These are phyloP conservation scores for Drosophila paulistorum DNA, from an alignment of 1,140 invertebrate genomes.

Conservation along the genomic window DNA sequence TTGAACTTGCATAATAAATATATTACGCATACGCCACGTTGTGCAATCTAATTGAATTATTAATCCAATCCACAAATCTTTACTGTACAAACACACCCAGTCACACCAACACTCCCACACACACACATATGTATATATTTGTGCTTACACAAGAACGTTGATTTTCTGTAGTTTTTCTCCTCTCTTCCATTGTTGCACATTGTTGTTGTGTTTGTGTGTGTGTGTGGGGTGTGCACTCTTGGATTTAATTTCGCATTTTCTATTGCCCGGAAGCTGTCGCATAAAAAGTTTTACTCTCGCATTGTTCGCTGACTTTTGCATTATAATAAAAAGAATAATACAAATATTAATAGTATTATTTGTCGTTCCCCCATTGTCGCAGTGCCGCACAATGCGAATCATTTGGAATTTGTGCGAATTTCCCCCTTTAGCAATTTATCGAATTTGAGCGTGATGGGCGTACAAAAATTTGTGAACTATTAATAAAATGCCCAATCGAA, in stretches of 20 bases:
- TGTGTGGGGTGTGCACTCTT: conserved; percentile 29
- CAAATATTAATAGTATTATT: conserved; percentile 73
- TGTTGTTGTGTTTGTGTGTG: conserved; percentile 5
- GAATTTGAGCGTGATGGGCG: conserved; percentile 34
- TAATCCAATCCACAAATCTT: conserved; percentile 65
- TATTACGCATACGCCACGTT: conserved; percentile 63
- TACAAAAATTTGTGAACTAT: conserved; percentile 33
- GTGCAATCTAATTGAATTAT: conserved; percentile 75
- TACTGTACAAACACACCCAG: conserved; percentile 24
- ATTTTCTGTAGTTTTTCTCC: background rate
- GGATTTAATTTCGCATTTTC: conserved; percentile 57
- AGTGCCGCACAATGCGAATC: conserved; percentile 16
- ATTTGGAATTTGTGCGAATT: conserved; percentile 68
- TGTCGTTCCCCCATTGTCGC: conserved; percentile 44
- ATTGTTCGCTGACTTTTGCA: conserved; percentile 69
- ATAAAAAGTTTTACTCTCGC: conserved; percentile 47
- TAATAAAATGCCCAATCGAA: conserved; percentile 47
- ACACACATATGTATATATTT: background rate
- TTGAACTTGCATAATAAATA: conserved; percentile 51
- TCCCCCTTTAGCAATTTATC: conserved; percentile 64
- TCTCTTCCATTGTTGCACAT: conserved; percentile 48
- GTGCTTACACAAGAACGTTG: background rate
- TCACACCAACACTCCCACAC: conserved; percentile 25
- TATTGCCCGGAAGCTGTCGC: conserved; percentile 54
- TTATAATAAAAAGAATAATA: conserved; percentile 65